These are phyloP conservation scores for Prenolepis imparis DNA, from an alignment of 2,888 invertebrate species.

Conservation along the genomic window DNA sequence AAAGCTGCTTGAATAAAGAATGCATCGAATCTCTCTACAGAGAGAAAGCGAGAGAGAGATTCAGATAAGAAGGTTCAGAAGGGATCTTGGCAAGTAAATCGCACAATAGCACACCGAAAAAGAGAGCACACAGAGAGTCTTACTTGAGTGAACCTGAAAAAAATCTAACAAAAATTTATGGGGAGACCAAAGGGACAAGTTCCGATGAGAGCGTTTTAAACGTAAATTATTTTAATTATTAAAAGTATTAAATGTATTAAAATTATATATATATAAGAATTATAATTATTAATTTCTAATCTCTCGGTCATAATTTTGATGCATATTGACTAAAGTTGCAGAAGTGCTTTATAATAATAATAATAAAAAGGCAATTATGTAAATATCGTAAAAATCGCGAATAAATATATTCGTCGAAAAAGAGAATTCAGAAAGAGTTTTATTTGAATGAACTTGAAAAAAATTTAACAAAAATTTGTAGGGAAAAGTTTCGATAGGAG, in stretches of 20 bases:
- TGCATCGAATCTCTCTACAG: background rate
- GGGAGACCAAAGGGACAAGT: background rate
- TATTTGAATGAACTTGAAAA: background rate
- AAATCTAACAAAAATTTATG: background rate
- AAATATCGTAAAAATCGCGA: too few species aligned
- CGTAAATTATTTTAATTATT: background rate
- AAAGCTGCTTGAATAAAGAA: constrained; percentile 1
- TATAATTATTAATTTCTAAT: too few species aligned
- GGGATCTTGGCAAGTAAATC: background rate
- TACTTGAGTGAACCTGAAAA: background rate
- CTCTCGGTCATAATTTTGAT: too few species aligned
- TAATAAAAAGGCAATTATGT: too few species aligned
- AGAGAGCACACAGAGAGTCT: background rate
- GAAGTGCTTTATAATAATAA: too few species aligned
- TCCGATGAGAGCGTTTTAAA: background rate
- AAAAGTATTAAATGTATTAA: too few species aligned
- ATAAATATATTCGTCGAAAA: background rate
- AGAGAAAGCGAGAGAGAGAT: background rate
- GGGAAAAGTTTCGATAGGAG: background rate
- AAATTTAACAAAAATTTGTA: background rate
- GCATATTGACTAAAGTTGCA: too few species aligned
- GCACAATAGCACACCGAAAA: background rate
- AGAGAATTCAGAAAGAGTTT: background rate
- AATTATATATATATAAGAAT: too few species aligned
- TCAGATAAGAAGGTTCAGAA: background rate